These are phyloP conservation scores for Hololepta plana DNA, from an alignment of 2,888 invertebrate genomes.

Conservation along the genomic window DNA sequence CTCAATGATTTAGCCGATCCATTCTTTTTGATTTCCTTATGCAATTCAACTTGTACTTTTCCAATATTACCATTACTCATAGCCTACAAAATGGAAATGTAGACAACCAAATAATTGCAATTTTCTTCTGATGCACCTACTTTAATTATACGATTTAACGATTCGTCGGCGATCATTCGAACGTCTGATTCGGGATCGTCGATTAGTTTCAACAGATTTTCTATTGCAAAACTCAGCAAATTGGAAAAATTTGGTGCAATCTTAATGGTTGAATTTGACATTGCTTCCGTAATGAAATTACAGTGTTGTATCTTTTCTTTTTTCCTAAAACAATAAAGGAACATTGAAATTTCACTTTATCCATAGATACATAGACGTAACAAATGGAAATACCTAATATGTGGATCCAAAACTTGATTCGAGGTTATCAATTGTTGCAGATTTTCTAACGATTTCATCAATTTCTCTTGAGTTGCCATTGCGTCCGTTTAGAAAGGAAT, in stretches of 20 bases:
- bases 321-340: constrained; percentile 31
- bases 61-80: constrained; percentile 48
- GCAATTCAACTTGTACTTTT: constrained; percentile 61
- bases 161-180: constrained; percentile 65
- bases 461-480: constrained; percentile 28
- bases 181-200: constrained; percentile 65
- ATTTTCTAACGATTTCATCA: constrained; percentile 24
- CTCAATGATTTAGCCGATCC: constrained; percentile 49
- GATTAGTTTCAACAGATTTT: constrained; percentile 49
- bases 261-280: constrained; percentile 42
- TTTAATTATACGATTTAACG: constrained; percentile 59
- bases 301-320: constrained; percentile 62
- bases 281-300: constrained; percentile 51
- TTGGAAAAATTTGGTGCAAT: constrained; percentile 40
- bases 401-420: constrained; percentile 14
- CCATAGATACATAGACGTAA: background rate
- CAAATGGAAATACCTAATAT: background rate
- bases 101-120: constrained; percentile 1
- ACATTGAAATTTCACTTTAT: background rate
- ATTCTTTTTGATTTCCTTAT: constrained; percentile 67
- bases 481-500: background rate
- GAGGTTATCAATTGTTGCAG: constrained; percentile 15
- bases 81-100: constrained; percentile 19
- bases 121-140: constrained; percentile 12
- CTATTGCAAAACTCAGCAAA: constrained; percentile 50